phyloP scores from a whole-genome alignment of 37 sponge, comb jelly and placozoan species.

The Amphimedon queenslandica region DNA sequence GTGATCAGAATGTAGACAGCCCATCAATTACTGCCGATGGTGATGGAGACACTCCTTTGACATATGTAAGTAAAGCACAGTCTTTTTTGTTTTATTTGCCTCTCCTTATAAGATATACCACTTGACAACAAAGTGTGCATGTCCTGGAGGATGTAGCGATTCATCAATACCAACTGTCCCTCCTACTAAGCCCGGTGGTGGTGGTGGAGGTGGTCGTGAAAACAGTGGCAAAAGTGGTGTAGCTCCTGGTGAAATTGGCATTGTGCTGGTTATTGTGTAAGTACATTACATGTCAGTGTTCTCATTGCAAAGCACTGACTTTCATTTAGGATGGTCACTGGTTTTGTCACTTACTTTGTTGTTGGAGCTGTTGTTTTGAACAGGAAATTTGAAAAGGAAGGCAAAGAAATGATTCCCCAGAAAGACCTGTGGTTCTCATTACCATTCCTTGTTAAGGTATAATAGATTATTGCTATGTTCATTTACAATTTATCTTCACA shows the following conservation, averaged over 20 bases:
- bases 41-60: background rate
- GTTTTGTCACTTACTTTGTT: background rate
- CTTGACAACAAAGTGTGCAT: constrained; percentile 3
- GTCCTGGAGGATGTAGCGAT: constrained; percentile 4
- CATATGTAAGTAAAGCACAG: too few species aligned
- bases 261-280: background rate
- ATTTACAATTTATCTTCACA: too few species aligned
- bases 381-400: too few species aligned
- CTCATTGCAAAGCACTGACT: too few species aligned
- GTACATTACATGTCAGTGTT: too few species aligned
- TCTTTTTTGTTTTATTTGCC: too few species aligned
- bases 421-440: too few species aligned
- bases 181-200: background rate
- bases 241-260: too few species aligned
- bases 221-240: too few species aligned
- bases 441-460: too few species aligned
- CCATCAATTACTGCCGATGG: background rate
- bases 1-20: background rate
- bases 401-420: background rate
- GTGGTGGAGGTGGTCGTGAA: constrained; percentile 2
- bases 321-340: background rate
- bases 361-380: too few species aligned
- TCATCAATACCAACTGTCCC: background rate
- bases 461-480: too few species aligned
- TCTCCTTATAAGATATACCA: background rate